These are phyloP conservation scores for Cotesia vestalis DNA, from an alignment of 1,140 invertebrate genomes.

Conservation along the genomic window DNA sequence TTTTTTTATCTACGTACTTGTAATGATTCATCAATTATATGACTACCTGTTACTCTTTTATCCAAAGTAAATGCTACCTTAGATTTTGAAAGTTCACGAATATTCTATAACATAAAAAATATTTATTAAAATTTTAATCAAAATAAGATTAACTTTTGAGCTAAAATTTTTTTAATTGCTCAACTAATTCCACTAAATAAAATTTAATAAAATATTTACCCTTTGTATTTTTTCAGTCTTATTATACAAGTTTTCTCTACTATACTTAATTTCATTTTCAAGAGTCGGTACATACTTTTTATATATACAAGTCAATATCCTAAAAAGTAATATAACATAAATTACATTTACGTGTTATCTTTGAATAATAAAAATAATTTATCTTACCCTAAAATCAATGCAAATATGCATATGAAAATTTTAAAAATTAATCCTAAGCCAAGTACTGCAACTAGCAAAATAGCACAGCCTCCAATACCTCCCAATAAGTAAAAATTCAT, in stretches of 20 bases:
- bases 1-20: constrained; percentile 59
- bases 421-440: constrained; percentile 57
- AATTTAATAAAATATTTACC: constrained; percentile 46
- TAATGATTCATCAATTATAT: constrained; percentile 76
- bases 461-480: constrained; percentile 55
- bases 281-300: constrained; percentile 56
- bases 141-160: neutral
- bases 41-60: constrained; percentile 72
- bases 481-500: constrained; percentile 62
- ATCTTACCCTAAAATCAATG: constrained; percentile 59
- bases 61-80: constrained; percentile 64
- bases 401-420: constrained; percentile 52
- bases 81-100: constrained; percentile 52
- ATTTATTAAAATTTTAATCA: neutral
- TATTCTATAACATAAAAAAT: constrained; percentile 46
- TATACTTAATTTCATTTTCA: constrained; percentile 56
- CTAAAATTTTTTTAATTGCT: too few species aligned
- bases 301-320: constrained; percentile 60
- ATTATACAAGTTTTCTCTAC: constrained; percentile 61
- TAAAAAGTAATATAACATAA: constrained; percentile 41
- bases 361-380: constrained; percentile 19
- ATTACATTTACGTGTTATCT: constrained; percentile 7
- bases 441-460: constrained; percentile 56
- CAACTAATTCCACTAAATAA: constrained; percentile 18
- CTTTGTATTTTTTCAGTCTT: constrained; percentile 62